phyloP scores from a whole-genome alignment of 2,113 vertebrate genomes.

The Anhinga rufa region DNA sequence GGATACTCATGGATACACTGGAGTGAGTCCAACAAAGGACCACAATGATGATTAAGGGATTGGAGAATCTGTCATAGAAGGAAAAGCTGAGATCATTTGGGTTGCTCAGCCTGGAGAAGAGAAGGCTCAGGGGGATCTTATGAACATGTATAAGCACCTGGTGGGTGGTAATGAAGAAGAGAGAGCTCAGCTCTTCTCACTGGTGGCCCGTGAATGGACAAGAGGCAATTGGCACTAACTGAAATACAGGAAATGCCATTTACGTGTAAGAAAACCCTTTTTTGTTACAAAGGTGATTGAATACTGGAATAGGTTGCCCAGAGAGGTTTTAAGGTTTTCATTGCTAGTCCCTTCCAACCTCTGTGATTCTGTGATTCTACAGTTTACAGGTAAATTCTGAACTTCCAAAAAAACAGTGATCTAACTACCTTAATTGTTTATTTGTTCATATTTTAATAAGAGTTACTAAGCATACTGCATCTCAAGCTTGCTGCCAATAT shows the following conservation, averaged over 20 bases:
- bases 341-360: neutral
- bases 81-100: neutral
- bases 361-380: neutral
- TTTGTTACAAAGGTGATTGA: neutral
- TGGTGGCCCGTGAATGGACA: neutral
- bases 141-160: neutral
- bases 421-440: neutral
- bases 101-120: neutral
- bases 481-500: neutral
- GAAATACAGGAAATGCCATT: neutral
- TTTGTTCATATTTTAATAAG: neutral
- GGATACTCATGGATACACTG: rapidly evolving
- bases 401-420: neutral
- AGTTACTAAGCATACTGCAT: neutral
- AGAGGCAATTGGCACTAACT: neutral
- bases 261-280: neutral
- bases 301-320: neutral
- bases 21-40: neutral
- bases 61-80: neutral
- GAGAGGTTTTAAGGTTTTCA: neutral
- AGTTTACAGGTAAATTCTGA: neutral
- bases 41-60: neutral
- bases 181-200: neutral
- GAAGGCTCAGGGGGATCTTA: neutral
- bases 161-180: neutral